Evolutionary conservation across 2,888 invertebrate genomes (phyloP).

Genomic region (Chrysolina haemoptera): DNA sequence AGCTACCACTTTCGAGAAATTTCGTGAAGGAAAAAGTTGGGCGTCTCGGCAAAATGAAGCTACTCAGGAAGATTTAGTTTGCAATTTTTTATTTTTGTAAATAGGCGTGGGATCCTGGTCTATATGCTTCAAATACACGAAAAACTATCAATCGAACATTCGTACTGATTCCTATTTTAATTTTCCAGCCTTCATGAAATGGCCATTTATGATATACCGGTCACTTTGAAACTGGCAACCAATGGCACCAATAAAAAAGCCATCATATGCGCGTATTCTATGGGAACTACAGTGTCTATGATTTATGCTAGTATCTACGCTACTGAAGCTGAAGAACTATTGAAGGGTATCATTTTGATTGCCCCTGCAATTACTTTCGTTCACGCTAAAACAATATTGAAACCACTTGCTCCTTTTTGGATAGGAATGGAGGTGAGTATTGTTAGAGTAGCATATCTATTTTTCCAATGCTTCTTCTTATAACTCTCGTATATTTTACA

Average conservation of each 20-base stretch:
- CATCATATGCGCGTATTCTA: conserved; percentile 45
- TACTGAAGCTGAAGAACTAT: conserved; percentile 29
- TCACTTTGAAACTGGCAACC: conserved; percentile 29
- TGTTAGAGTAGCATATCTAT: too few species aligned
- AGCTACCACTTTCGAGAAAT: too few species aligned
- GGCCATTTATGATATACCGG: conserved; percentile 43
- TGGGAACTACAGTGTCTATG: conserved; percentile 44
- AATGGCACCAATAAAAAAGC: conserved; percentile 37
- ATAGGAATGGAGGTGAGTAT: neutral
- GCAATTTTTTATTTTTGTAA: too few species aligned
- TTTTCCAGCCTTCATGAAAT: conserved; percentile 47
- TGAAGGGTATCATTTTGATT: conserved; percentile 36
- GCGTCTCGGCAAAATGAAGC: too few species aligned
- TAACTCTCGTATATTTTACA: too few species aligned
- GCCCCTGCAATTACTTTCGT: conserved; percentile 37
- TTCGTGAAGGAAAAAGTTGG: too few species aligned
- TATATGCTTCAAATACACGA: too few species aligned
- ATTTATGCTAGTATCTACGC: conserved; percentile 37
- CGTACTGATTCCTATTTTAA: too few species aligned
- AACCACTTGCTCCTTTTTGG: neutral
- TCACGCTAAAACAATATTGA: neutral
- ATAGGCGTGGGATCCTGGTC: too few species aligned
- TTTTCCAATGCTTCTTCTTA: too few species aligned
- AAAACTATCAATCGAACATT: too few species aligned
- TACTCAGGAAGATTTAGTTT: too few species aligned